Percentiles rank a stretch among this genome's conserved stretches.
Conservation (phyloP, 2,113 vertebrate genomes). For the human (Homo sapiens) region GRCh38 chr18:25785001-25785500, state of each 20-base stretch:
- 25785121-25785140: background rate
- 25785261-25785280: slow-evolving; percentile 7
- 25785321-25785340: background rate
- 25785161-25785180: slow-evolving; percentile 13
- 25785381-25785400: slow-evolving; percentile 19
- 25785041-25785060: background rate
- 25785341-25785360: background rate
- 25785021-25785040: background rate
- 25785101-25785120: background rate
- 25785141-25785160: background rate
- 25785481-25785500: background rate
- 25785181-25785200: background rate
- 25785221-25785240: background rate
- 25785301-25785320: slow-evolving; percentile 39
- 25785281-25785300: slow-evolving; percentile 37
- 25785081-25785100: background rate
- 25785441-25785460: background rate
- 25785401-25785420: background rate
- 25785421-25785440: background rate
- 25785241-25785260: background rate
- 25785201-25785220: slow-evolving; percentile 23
- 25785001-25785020: background rate
- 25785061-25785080: background rate
- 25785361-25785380: slow-evolving; percentile 3
- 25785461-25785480: background rate